Base-by-base conservation (phyloP, 2,797 vertebrate species). In the Aplochiton taeniatus region DNA sequence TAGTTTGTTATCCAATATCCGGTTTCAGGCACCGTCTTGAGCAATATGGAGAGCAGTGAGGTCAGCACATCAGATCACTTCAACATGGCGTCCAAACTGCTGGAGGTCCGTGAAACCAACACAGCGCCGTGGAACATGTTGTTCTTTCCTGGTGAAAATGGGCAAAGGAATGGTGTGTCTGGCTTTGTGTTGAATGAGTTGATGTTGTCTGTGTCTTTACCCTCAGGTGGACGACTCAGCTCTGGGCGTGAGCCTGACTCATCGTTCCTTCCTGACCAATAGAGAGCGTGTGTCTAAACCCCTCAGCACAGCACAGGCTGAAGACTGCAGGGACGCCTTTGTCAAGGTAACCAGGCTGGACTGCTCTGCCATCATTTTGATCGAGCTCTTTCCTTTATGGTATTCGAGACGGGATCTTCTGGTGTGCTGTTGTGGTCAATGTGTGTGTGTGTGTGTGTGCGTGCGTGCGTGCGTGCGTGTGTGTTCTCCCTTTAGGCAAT, bases 11-110 rank as follows among this genome's bases (percentile, higher is more conserved):
- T 68, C 5, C 58, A 43, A 52, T 55, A 69, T 10, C n/a, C n/a
- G n/a, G n/a, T n/a, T n/a, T n/a, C 74, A 99, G 97, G 88, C 61
- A 88, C 90, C 0, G 85, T 91, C 58, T 75, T 89, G 0, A 90
- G 94, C 51, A 96, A 98, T 82, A 66, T 98, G 91, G 97, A 98
- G 52, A 93, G 93, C 72, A 96, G 92, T 5, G 90, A 93, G 0
- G 88, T 98, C 67, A 78, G 81, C 74, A 88, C 92, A 58, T 95
- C 93, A 0, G 75, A 87, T 8, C 82, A 95, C 82, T 94, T 97
- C 68, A 91, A 83, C 52, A 62, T 83, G 0, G 86, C 90, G 7
- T 89, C 91, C 13, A 91, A 93, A 31, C 31, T 96, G 0, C 84
- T 99, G 47, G 92, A 96, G 95, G 97, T 98, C 31, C 31, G 31